phyloP scores from a whole-genome alignment of 2,113 vertebrate genomes.

The Entomyzon cyanotis region DNA sequence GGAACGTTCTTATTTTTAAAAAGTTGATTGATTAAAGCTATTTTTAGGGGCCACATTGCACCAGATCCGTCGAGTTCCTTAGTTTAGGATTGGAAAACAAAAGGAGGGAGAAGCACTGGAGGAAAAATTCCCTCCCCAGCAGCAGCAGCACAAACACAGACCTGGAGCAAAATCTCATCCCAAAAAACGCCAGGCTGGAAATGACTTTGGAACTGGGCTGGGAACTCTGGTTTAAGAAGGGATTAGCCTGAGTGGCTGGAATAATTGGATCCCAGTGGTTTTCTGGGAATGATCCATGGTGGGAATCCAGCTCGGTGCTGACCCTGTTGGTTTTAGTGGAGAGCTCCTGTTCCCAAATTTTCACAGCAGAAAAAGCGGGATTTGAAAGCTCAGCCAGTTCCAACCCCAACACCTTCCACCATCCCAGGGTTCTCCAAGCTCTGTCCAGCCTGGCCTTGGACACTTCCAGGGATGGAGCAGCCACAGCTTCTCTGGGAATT shows the following conservation, averaged over 20 bases:
- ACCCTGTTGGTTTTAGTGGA: no score
- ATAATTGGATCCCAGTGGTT: not conserved
- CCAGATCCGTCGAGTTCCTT: not conserved
- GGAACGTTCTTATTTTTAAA: constrained; percentile 19
- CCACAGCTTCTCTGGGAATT: not conserved
- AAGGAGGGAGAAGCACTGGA: not conserved
- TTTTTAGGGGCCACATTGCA: not conserved
- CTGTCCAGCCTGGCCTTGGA: not conserved
- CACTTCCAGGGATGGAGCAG: not conserved
- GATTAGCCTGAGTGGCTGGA: not conserved
- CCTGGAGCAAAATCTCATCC: not conserved
- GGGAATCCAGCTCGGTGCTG: not conserved
- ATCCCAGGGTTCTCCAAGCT: not conserved
- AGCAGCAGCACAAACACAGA: not conserved
- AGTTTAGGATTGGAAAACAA: not conserved
- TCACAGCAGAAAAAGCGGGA: not conserved
- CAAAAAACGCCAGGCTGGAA: not conserved
- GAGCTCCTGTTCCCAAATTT: not conserved
- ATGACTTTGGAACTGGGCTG: not conserved
- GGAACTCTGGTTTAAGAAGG: not conserved
- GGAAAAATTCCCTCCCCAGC: not conserved
- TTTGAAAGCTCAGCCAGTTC: not conserved
- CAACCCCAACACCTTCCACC: not conserved
- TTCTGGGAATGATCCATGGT: not conserved
- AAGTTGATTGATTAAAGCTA: constrained; percentile 51